phyloP scores from a whole-genome alignment of 2,888 invertebrate species.

The Callyntrura guangdongensis region DNA sequence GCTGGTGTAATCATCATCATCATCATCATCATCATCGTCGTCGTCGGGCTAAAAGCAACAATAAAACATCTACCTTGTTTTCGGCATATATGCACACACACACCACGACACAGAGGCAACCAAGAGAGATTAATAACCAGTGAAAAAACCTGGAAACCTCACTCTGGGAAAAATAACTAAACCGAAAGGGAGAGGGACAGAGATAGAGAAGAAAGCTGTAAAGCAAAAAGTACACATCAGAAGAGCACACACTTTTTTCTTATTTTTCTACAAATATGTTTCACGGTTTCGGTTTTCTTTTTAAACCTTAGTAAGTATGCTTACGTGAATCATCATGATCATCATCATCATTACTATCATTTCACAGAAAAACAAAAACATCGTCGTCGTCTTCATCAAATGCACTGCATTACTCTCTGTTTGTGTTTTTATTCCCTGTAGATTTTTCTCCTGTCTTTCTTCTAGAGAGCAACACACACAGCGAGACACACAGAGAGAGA shows the following conservation, averaged over 20 bases:
- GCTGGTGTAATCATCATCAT: not conserved
- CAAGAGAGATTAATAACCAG: not conserved
- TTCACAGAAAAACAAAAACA: conserved; percentile 23
- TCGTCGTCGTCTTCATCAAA: conserved; percentile 33
- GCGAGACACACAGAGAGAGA: not conserved
- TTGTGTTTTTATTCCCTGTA: conserved; percentile 60
- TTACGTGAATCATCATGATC: not conserved
- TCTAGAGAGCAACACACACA: not conserved
- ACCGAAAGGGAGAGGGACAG: not conserved
- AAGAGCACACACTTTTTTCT: not conserved
- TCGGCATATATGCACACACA: not conserved
- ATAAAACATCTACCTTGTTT: conserved; percentile 47
- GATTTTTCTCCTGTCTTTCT: conserved; percentile 51
- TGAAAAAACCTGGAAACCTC: not conserved
- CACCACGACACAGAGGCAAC: not conserved
- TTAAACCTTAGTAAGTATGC: not conserved
- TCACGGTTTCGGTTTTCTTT: not conserved
- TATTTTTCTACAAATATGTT: not conserved
- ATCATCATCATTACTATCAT: conserved; percentile 8
- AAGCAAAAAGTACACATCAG: conserved; percentile 11
- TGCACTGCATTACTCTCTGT: conserved; percentile 45
- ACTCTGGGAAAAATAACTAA: not conserved
- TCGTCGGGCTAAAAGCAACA: conserved; percentile 56
- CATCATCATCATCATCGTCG: not conserved
- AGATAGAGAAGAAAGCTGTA: conserved; percentile 8